Evolutionary conservation across 2,113 vertebrate species (phyloP).

Genomic region (Daboia siamensis): DNA sequence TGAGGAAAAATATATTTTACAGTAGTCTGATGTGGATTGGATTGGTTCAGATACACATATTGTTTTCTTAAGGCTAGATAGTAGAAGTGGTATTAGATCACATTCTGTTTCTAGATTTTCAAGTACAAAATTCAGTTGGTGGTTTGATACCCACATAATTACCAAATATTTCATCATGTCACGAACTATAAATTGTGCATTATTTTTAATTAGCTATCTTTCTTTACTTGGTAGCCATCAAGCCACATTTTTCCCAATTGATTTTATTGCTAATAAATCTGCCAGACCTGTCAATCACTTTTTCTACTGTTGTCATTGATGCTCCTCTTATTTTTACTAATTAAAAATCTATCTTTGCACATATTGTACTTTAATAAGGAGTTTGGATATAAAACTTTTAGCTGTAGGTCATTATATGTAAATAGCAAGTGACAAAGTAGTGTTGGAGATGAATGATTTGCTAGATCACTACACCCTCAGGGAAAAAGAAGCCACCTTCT

Average conservation of each 20-base stretch:
- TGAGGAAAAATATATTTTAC: neutral
- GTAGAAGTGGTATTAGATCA: neutral
- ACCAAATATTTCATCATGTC: constrained; percentile 29
- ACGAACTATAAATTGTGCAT: constrained; percentile 14
- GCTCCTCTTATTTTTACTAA: constrained; percentile 27
- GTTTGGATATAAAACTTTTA: constrained; percentile 18
- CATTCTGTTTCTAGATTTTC: neutral
- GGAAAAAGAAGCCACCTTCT: constrained; percentile 17
- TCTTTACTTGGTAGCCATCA: constrained; percentile 30
- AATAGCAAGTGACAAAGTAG: constrained; percentile 29
- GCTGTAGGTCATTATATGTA: constrained; percentile 23
- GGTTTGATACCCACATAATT: constrained; percentile 10
- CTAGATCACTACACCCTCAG: neutral
- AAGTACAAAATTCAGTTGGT: neutral
- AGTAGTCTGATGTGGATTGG: neutral
- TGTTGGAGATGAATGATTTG: constrained; percentile 21
- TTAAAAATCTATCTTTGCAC: constrained; percentile 34
- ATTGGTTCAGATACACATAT: neutral
- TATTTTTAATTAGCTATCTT: constrained; percentile 35
- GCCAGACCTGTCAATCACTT: constrained; percentile 30
- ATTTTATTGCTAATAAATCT: constrained; percentile 32
- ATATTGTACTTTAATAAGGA: constrained; percentile 29
- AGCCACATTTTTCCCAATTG: constrained; percentile 31
- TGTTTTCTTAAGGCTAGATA: neutral
- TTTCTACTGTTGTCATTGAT: constrained; percentile 28